Evolutionary conservation across 2,888 invertebrate species (phyloP).

Genomic region (Limenitis arthemis): DNA sequence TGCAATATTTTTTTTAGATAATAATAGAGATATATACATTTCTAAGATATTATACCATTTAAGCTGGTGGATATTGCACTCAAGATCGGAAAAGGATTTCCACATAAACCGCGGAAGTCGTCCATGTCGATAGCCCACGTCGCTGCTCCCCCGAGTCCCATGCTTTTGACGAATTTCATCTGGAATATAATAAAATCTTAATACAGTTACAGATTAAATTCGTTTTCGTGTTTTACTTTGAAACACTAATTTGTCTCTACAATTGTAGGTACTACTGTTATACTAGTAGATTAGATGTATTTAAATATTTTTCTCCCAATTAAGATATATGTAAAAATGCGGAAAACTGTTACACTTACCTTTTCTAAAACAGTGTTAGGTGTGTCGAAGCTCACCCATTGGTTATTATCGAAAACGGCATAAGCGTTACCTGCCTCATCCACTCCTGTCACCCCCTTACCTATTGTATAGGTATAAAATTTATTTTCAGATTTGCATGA

Average conservation of each 20-base stretch:
- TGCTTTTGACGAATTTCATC: conserved; percentile 75
- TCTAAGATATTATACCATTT: conserved; percentile 49
- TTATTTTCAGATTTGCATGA: conserved; percentile 67
- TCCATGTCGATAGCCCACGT: conserved; percentile 83
- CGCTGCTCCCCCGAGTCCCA: conserved; percentile 78
- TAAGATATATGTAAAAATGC: not conserved
- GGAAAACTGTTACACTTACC: conserved; percentile 44
- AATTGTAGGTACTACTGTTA: too few species aligned
- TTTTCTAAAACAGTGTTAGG: conserved; percentile 75
- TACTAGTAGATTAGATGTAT: too few species aligned
- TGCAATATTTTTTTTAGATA: not conserved
- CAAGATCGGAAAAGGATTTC: conserved; percentile 78
- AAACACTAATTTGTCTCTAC: too few species aligned
- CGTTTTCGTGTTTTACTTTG: too few species aligned
- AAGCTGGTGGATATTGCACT: conserved; percentile 70
- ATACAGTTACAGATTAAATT: not conserved
- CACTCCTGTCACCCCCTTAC: conserved; percentile 63
- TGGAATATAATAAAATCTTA: conserved; percentile 32
- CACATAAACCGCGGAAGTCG: conserved; percentile 85
- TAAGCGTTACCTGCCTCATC: conserved; percentile 79
- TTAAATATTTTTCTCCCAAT: not conserved
- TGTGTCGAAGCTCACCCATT: conserved; percentile 88
- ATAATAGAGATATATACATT: not conserved
- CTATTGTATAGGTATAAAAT: conserved; percentile 19
- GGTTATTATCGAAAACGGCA: conserved; percentile 78